phyloP scores from a whole-genome alignment of 1,140 invertebrate species.

The Eciton burchellii region DNA sequence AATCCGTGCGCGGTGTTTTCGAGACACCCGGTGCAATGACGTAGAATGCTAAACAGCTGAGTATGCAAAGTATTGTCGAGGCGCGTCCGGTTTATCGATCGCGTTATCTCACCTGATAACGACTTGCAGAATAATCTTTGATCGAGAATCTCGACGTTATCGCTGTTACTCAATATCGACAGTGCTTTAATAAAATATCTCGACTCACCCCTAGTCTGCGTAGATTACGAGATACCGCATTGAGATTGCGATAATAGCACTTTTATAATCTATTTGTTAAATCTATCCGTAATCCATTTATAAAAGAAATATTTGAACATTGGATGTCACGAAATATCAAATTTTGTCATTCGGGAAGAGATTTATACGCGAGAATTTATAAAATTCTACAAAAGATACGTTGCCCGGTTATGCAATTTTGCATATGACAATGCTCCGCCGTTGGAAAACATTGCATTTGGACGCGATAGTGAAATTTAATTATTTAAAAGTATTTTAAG shows the following conservation, averaged over 20 bases:
- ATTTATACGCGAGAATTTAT: neutral
- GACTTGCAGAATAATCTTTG: neutral
- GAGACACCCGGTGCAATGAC: constrained; percentile 21
- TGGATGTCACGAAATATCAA: too few relatives aligned
- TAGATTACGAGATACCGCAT: neutral
- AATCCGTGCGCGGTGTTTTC: constrained; percentile 19
- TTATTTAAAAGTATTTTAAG: too few relatives aligned
- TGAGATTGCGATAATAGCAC: neutral
- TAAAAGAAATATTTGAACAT: too few relatives aligned
- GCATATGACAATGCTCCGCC: too few relatives aligned
- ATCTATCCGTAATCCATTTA: too few relatives aligned
- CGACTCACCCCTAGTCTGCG: neutral
- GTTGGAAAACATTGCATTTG: too few relatives aligned
- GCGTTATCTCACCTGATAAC: constrained; percentile 37
- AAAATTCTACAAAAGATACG: too few relatives aligned
- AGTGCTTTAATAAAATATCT: constrained; percentile 14
- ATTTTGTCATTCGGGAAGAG: neutral
- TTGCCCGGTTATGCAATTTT: too few relatives aligned
- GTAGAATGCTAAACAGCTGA: constrained; percentile 38
- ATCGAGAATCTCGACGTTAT: constrained; percentile 31
- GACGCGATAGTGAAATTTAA: too few relatives aligned
- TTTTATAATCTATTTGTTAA: neutral
- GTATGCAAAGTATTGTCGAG: constrained; percentile 30
- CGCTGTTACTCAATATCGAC: constrained; percentile 8
- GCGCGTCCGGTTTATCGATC: neutral